Conservation (phyloP, 2,888 invertebrate species). For the Polyploca ridens region DNA sequence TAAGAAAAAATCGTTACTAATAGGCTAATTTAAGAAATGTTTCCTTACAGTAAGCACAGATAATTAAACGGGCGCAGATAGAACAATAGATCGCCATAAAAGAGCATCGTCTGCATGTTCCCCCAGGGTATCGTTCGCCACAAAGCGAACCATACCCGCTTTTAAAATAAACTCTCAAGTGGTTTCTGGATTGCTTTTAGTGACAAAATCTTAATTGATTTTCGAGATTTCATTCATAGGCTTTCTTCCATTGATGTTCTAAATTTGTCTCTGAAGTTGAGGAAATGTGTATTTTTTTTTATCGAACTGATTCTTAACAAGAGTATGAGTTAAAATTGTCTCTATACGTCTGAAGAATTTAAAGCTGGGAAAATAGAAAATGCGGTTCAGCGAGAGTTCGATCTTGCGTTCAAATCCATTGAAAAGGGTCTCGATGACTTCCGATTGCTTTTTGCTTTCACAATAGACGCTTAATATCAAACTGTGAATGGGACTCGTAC, state of each 20-base stretch:
- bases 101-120: slow-evolving; percentile 55
- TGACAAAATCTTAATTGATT: slow-evolving; percentile 59
- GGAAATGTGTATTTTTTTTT: not conserved
- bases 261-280: not conserved
- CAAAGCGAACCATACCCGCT: slow-evolving; percentile 41
- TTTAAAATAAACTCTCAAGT: slow-evolving; percentile 56
- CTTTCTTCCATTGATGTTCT: not conserved
- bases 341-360: not conserved
- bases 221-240: slow-evolving; percentile 26
- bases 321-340: not conserved
- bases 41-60: slow-evolving; percentile 24
- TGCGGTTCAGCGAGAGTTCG: slow-evolving; percentile 28
- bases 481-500: slow-evolving; percentile 26
- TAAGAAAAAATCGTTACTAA: not conserved
- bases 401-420: slow-evolving; percentile 46
- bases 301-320: not conserved
- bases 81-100: slow-evolving; percentile 72
- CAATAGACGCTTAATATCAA: slow-evolving; percentile 56
- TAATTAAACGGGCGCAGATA: slow-evolving; percentile 51
- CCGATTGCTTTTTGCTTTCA: slow-evolving; percentile 65
- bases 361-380: slow-evolving; percentile 30
- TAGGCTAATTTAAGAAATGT: not conserved
- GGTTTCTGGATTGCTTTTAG: slow-evolving; percentile 41
- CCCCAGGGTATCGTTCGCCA: slow-evolving; percentile 57
- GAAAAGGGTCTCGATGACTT: slow-evolving; percentile 61